A percentile compares a stretch with the other conserved stretches of the same genome.
Conservation (phyloP, 92 coral and sea anemone genomes). For the Porites lobata region DNA sequence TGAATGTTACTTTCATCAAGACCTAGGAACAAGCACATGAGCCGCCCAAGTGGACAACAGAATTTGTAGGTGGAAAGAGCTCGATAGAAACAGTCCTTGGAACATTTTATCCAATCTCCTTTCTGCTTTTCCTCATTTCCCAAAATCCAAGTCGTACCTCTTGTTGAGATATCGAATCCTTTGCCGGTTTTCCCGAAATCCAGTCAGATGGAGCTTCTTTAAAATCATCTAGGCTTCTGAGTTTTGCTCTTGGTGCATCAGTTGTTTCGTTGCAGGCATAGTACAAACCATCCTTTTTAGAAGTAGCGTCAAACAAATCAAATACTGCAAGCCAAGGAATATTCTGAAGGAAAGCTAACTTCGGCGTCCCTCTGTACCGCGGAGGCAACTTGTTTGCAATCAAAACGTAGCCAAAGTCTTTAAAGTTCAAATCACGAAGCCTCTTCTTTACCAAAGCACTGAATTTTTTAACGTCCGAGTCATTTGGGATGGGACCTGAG, state of each 20-base stretch:
- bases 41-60: constrained; percentile 46
- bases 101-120: constrained; percentile 66
- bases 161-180: constrained; percentile 31
- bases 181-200: neutral
- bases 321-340: constrained; percentile 74
- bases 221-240: constrained; percentile 64
- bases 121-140: constrained; percentile 61
- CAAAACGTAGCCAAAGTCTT: constrained; percentile 66
- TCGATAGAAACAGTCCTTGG: constrained; percentile 71
- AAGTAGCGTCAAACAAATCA: constrained; percentile 61
- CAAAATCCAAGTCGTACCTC: constrained; percentile 80
- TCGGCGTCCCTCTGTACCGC: constrained; percentile 59
- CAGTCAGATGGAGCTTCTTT: constrained; percentile 33
- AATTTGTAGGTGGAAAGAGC: constrained; percentile 67
- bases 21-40: constrained; percentile 58
- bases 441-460: constrained; percentile 46
- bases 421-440: constrained; percentile 36
- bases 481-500: neutral
- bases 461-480: constrained; percentile 38
- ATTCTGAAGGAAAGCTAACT: constrained; percentile 61
- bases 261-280: constrained; percentile 66
- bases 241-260: constrained; percentile 60
- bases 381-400: constrained; percentile 69
- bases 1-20: constrained; percentile 51
- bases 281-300: constrained; percentile 66